These are phyloP conservation scores for Hemistola chrysoprasaria DNA, from an alignment of 2,888 invertebrate genomes.

Conservation along the genomic window DNA sequence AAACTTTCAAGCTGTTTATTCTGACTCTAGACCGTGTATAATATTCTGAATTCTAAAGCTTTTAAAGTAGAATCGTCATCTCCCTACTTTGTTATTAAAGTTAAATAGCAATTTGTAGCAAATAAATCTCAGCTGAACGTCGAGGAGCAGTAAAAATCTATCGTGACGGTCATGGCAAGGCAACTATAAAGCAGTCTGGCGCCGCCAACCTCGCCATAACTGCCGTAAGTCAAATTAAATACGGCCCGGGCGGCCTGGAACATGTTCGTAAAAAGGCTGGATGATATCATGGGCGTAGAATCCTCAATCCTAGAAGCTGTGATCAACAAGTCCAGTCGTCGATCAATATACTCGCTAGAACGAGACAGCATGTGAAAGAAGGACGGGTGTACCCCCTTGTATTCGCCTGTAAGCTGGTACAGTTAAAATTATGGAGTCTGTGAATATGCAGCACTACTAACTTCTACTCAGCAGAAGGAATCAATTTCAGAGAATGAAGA, in stretches of 20 bases:
- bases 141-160: background rate
- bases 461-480: too few relatives aligned
- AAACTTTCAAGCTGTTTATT: too few relatives aligned
- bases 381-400: constrained; percentile 44
- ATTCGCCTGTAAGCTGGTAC: constrained; percentile 34
- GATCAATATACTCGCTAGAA: constrained; percentile 71
- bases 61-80: background rate
- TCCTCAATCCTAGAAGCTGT: constrained; percentile 39
- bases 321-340: constrained; percentile 80
- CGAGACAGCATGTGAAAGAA: constrained; percentile 52
- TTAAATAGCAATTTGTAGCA: too few relatives aligned
- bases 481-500: too few relatives aligned
- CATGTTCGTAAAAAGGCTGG: background rate
- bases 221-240: constrained; percentile 19
- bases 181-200: constrained; percentile 19
- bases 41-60: too few relatives aligned
- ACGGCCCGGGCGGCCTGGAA: constrained; percentile 2
- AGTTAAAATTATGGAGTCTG: constrained; percentile 25
- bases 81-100: too few relatives aligned
- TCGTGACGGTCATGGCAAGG: constrained; percentile 1
- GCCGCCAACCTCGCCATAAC: constrained; percentile 17
- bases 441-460: constrained; percentile 19
- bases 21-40: too few relatives aligned
- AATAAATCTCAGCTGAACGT: too few relatives aligned
- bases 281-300: too few relatives aligned